Base-by-base conservation (phyloP, 2,797 vertebrate genomes). In the Eurystomus glaucurus region DNA sequence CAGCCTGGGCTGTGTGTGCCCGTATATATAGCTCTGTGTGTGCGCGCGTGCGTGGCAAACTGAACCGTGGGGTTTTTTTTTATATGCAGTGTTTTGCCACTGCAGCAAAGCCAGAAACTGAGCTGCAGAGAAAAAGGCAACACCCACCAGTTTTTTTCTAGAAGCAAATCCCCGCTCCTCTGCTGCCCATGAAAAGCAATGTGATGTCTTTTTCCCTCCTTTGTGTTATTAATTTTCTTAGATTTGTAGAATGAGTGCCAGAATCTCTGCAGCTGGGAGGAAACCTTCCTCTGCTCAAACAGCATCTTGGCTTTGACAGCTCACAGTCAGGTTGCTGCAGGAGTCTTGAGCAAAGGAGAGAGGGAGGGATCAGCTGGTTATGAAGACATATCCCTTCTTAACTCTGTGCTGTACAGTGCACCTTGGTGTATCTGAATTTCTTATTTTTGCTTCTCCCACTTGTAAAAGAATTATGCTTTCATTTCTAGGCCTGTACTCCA, bases 41-140 rank as follows among this genome's bases (percentile, higher is more conserved):
- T 11, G 77, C 57, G 52, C 37, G 62, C 33, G 37, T 37, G 55
- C 52, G 65, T 31, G 65, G 87, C 82, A 91, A 93, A 91, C 66
- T n/a, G 68, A 90, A 71, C 86, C 61, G 5, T 94, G 70, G 21
- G 8, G 17, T 48, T 4, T 90, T 86, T 94, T 96, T 96, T 95
- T 88, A 87, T 90, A 97, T 83, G 97, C 97, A 95, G 97, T 96
- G 97, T 97, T 97, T 96, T 97, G 94, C 93, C 92, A 92, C 97
- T 96, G 97, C 97, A 97, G 96, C 9, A 33, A 94, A 97, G 85
- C 95, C 77, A 96, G 87, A 91, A 94, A 88, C 66, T 94, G 85
- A 96, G 83, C 96, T 98, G 96, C 96, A 86, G 97, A 96, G 95
- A 94, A 90, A 92, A 85, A 65, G 95, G 91, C 88, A 90, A 96